These are phyloP conservation scores for Helicoverpa assulta DNA, from an alignment of 2,888 invertebrate genomes.

Conservation along the genomic window DNA sequence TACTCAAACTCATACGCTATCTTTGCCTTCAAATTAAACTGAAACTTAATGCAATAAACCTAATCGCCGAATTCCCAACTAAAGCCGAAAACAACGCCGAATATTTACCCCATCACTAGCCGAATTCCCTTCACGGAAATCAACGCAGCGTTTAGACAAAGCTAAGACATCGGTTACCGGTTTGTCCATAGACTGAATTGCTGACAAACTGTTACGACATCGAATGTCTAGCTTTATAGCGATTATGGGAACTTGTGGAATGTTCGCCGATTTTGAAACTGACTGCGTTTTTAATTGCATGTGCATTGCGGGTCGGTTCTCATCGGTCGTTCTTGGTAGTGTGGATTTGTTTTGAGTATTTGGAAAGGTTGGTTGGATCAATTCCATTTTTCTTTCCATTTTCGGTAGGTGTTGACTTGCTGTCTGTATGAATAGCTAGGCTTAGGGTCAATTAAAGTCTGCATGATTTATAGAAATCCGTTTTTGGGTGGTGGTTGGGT, in stretches of 20 bases:
- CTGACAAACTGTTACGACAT: constrained; percentile 50
- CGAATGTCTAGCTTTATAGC: constrained; percentile 27
- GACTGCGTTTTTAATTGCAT: constrained; percentile 50
- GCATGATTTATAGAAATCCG: too few species aligned
- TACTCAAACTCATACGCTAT: too few species aligned
- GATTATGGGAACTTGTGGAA: constrained; percentile 47
- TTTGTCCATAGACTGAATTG: constrained; percentile 32
- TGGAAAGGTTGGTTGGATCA: not conserved
- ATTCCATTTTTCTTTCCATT: too few species aligned
- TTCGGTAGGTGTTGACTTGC: too few species aligned
- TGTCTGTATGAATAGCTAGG: too few species aligned
- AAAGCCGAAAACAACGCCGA: not conserved
- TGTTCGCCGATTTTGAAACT: constrained; percentile 43
- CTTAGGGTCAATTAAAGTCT: too few species aligned
- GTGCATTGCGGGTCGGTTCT: constrained; percentile 21
- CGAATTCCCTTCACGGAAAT: constrained; percentile 40
- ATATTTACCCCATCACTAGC: constrained; percentile 24
- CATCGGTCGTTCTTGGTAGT: constrained; percentile 6
- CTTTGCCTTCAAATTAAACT: not conserved
- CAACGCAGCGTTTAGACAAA: constrained; percentile 36
- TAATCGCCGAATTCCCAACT: not conserved
- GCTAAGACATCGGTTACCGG: constrained; percentile 53
- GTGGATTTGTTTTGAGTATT: constrained; percentile 11
- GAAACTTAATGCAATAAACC: not conserved
- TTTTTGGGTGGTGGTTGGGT: too few species aligned